Conservation (phyloP, 2,888 invertebrate genomes). For the Latrodectus hesperus region DNA sequence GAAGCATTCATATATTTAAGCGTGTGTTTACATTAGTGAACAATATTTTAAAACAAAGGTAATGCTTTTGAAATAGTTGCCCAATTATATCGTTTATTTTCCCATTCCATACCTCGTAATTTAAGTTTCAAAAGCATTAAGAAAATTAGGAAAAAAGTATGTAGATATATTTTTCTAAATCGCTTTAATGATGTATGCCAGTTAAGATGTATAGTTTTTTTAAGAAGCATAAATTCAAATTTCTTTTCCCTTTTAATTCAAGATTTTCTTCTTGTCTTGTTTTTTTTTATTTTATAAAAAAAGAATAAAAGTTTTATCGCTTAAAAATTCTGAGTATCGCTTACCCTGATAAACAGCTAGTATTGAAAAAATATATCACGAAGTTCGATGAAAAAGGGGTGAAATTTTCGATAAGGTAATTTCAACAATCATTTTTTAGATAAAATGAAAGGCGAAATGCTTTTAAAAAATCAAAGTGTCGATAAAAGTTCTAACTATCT, state of each 20-base stretch:
- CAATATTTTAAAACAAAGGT: too few relatives aligned
- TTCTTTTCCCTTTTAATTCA: slow-evolving; percentile 32
- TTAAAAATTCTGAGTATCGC: slow-evolving; percentile 52
- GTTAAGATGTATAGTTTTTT: slow-evolving; percentile 5
- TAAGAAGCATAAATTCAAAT: slow-evolving; percentile 33
- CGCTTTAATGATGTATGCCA: slow-evolving; percentile 33
- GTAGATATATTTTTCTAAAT: slow-evolving; percentile 19
- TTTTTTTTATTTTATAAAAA: slow-evolving; percentile 15
- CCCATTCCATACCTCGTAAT: not conserved
- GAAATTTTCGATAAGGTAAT: slow-evolving; percentile 64
- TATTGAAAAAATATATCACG: slow-evolving; percentile 38
- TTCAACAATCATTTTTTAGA: slow-evolving; percentile 39
- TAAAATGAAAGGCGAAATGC: slow-evolving; percentile 17
- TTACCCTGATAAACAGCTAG: slow-evolving; percentile 36
- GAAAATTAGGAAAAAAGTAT: not conserved
- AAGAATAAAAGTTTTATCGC: slow-evolving; percentile 40
- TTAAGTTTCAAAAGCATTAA: slow-evolving; percentile 28
- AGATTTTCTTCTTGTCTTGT: slow-evolving; percentile 38
- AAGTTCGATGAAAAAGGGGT: slow-evolving; percentile 43
- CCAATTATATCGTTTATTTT: not conserved
- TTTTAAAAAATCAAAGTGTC: slow-evolving; percentile 36
- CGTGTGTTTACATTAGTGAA: too few relatives aligned
- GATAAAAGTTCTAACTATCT: slow-evolving; percentile 39
- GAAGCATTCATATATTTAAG: too few relatives aligned
- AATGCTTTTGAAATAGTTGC: too few relatives aligned